Conservation (phyloP, 2,113 vertebrate species). For the Nansenia antarctica region DNA sequence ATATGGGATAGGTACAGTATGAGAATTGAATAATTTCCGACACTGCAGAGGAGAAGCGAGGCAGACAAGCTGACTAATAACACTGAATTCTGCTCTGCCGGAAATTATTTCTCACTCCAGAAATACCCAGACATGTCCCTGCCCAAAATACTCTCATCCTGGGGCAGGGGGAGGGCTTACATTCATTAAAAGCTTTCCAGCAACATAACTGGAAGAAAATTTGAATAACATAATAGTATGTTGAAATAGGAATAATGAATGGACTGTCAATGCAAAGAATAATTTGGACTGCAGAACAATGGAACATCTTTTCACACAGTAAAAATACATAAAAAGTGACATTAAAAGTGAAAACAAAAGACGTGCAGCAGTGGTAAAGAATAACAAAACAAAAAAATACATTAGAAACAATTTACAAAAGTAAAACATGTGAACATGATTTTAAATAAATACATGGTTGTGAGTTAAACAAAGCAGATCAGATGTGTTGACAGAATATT, state of each 20-base stretch:
- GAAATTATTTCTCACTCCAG: constrained; percentile 65
- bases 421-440: too few species aligned
- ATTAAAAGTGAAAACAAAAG: too few species aligned
- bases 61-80: constrained; percentile 72
- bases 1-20: too few species aligned
- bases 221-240: constrained; percentile 20
- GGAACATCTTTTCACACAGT: too few species aligned
- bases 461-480: too few species aligned
- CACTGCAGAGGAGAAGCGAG: constrained; percentile 59
- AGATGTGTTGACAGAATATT: too few species aligned
- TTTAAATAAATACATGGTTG: too few species aligned
- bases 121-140: constrained; percentile 60
- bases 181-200: constrained; percentile 42
- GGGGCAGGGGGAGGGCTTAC: constrained; percentile 41
- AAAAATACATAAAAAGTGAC: too few species aligned
- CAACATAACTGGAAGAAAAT: constrained; percentile 50
- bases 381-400: too few species aligned
- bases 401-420: too few species aligned
- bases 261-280: constrained; percentile 44
- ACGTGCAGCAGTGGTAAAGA: too few species aligned
- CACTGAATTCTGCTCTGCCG: constrained; percentile 49
- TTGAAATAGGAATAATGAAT: constrained; percentile 45
- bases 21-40: constrained; percentile 72
- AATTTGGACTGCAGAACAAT: constrained; percentile 28
- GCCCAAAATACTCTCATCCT: constrained; percentile 50